These are phyloP conservation scores for Matsumurasca onukii DNA, from an alignment of 1,140 invertebrate genomes.

Conservation along the genomic window DNA sequence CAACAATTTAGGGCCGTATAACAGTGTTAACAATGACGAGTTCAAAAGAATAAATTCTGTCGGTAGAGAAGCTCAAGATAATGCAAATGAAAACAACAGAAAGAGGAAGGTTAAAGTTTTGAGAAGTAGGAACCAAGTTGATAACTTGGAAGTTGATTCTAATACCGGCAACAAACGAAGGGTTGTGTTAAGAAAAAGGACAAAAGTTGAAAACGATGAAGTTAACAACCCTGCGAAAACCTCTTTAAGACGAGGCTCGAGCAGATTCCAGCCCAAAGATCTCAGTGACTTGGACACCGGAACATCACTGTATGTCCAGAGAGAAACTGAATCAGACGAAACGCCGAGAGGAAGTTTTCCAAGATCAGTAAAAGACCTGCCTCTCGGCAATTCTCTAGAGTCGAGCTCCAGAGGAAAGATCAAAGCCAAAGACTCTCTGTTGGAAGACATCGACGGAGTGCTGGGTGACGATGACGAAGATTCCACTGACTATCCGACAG, in stretches of 20 bases:
- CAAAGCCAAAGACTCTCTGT: conserved; percentile 14
- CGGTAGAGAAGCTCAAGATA: neutral
- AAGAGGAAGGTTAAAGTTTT: conserved; percentile 24
- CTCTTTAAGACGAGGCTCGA: conserved; percentile 10
- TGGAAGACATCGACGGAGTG: conserved; percentile 18
- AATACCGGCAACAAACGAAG: neutral
- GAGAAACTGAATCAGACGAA: conserved; percentile 16
- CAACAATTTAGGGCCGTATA: too few relatives aligned
- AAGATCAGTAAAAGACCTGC: conserved; percentile 3
- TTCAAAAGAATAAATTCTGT: conserved; percentile 23
- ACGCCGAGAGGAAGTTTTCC: conserved; percentile 4
- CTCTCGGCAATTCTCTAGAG: neutral
- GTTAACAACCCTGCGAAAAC: conserved; percentile 17
- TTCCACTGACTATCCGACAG: neutral
- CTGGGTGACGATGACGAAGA: conserved; percentile 1
- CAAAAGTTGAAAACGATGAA: neutral
- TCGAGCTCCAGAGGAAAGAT: conserved; percentile 8
- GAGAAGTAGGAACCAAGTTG: conserved; percentile 15
- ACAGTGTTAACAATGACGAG: too few relatives aligned
- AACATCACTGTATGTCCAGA: conserved; percentile 23
- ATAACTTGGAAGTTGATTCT: neutral
- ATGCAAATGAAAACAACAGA: conserved; percentile 8
- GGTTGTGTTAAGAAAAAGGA: conserved; percentile 8
- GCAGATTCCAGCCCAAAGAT: conserved; percentile 11
- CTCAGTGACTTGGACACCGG: conserved; percentile 21